Base-by-base conservation (phyloP, 2,797 vertebrate species). In the Macroramphosus scolopax region DNA sequence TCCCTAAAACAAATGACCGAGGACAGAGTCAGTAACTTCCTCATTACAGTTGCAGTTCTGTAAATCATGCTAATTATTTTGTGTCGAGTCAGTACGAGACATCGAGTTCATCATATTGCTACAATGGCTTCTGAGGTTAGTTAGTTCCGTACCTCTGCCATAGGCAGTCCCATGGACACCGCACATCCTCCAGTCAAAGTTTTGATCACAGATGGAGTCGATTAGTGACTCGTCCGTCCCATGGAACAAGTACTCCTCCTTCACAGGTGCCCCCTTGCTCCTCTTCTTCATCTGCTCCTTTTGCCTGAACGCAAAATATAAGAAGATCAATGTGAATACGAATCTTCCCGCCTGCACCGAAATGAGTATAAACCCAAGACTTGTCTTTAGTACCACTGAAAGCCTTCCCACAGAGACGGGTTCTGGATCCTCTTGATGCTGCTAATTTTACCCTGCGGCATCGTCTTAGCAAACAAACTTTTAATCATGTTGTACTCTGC, bases 311-410 rank as follows among this genome's bases (percentile, higher is more conserved):
- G 47, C 30, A 40, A 36, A 46, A 41, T 1, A 29, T 5, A 4
- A 26, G 28, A 33, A 28, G 17, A 18, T 9, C 1, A 9, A 2
- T 15, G 17, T 3, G 4, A 9, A 22, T 3, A 22, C 6, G 20
- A 22, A n/a, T n/a, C n/a, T n/a, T n/a, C n/a, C n/a, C n/a, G n/a
- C n/a, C n/a, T n/a, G n/a, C n/a, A n/a, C n/a, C n/a, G n/a, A n/a
- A n/a, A n/a, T n/a, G n/a, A n/a, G n/a, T n/a, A n/a, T n/a, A n/a
- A n/a, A n/a, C n/a, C n/a, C n/a, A n/a, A n/a, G n/a, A n/a, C n/a
- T n/a, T n/a, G n/a, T n/a, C n/a, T n/a, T n/a, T n/a, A n/a, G n/a
- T 89, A 95, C 94, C 93, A 94, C 6, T 92, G 89, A 72, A 91
- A 95, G 16, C 91, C 75, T 56, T 67, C 88, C 92, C 92, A 95